These are phyloP conservation scores for Margarornis squamiger DNA, from an alignment of 2,797 vertebrate species.

Conservation along the genomic window DNA sequence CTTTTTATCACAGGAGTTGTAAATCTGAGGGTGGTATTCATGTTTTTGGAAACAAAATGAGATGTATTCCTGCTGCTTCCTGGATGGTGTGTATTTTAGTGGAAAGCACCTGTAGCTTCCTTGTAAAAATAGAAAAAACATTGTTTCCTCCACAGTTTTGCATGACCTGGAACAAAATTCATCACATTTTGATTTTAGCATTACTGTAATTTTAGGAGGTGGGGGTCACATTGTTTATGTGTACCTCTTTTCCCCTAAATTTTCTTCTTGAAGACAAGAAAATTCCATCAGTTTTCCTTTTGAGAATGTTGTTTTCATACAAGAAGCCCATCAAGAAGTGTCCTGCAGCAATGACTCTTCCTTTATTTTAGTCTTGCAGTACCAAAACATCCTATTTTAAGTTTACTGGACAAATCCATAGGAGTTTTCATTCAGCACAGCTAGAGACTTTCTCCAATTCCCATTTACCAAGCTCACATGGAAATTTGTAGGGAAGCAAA, in stretches of 20 bases:
- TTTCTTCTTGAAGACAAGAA: not conserved
- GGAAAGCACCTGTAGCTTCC: not conserved
- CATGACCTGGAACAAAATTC: not conserved
- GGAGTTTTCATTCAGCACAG: not conserved
- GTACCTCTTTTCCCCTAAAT: not conserved
- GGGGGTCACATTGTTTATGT: not conserved
- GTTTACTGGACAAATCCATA: not conserved
- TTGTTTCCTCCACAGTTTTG: not conserved
- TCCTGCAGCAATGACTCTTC: not conserved
- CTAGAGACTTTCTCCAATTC: not conserved
- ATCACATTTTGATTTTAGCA: not conserved
- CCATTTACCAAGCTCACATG: not conserved
- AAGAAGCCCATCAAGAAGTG: not conserved
- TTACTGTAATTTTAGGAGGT: not conserved
- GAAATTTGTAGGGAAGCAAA: not conserved
- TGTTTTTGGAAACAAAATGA: not conserved
- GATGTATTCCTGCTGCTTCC: not conserved
- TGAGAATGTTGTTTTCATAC: not conserved
- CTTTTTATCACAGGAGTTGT: accelerated
- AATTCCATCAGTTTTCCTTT: not conserved
- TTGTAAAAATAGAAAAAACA: not conserved
- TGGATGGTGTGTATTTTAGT: not conserved
- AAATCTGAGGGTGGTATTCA: not conserved
- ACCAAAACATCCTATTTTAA: not conserved
- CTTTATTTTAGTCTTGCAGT: not conserved